Conservation (phyloP, 64 coral and sea anemone genomes). For the Actinia tenebrosa region DNA sequence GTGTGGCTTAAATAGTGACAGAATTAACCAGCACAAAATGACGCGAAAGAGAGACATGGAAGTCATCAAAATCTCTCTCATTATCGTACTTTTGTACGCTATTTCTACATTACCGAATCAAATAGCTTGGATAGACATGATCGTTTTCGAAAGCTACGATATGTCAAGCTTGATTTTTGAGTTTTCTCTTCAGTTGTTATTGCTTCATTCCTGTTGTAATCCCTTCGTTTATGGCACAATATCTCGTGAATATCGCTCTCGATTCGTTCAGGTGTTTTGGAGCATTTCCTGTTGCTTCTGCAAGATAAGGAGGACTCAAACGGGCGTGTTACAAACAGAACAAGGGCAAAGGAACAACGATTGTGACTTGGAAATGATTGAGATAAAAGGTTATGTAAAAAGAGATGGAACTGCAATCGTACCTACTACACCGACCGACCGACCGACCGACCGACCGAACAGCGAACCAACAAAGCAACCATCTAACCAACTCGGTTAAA, state of each 20-base stretch:
- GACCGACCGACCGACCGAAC: no score
- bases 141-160: not conserved
- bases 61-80: not conserved
- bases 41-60: not conserved
- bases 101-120: not conserved
- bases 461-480: no score
- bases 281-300: no score
- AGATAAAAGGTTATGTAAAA: no score
- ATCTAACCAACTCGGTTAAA: no score
- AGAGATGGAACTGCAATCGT: no score
- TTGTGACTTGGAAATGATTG: no score
- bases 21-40: no score
- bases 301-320: no score
- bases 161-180: not conserved
- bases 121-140: not conserved
- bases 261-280: not conserved
- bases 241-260: not conserved
- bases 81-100: not conserved
- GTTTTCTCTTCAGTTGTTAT: not conserved
- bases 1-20: not conserved
- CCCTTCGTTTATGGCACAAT: slow-evolving; percentile 1
- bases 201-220: slow-evolving; percentile 3
- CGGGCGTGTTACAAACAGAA: no score
- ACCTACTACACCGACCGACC: no score
- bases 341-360: no score